Conservation (phyloP, 2,888 invertebrate species). For the Chaetogeoica ovagalla region DNA sequence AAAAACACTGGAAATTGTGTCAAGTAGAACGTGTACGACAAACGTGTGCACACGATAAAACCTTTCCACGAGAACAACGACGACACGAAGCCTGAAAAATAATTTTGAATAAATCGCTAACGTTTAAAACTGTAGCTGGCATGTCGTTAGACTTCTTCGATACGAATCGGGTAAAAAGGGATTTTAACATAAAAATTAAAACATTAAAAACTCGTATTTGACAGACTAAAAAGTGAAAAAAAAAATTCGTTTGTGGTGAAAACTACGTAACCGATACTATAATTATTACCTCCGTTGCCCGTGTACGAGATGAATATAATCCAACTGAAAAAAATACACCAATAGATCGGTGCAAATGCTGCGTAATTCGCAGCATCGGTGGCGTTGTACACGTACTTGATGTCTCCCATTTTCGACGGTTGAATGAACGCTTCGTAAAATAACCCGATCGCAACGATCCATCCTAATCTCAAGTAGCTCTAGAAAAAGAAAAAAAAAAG, state of each 20-base stretch:
- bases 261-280: too few species aligned
- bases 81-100: constrained; percentile 61
- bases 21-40: constrained; percentile 67
- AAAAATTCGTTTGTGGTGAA: too few species aligned
- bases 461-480: constrained; percentile 54
- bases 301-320: constrained; percentile 64
- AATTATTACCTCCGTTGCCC: constrained; percentile 63
- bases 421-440: constrained; percentile 44
- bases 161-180: too few species aligned
- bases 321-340: constrained; percentile 64
- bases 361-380: constrained; percentile 64
- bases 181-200: too few species aligned
- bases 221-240: too few species aligned
- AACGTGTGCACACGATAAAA: constrained; percentile 66
- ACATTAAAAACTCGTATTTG: too few species aligned
- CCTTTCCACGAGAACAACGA: constrained; percentile 63
- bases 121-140: too few species aligned
- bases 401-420: constrained; percentile 64
- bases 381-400: constrained; percentile 63
- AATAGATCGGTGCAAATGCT: constrained; percentile 65
- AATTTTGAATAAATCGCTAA: neutral
- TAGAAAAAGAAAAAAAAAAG: constrained; percentile 30
- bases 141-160: too few species aligned
- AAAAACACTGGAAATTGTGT: constrained; percentile 70
- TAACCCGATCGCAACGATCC: constrained; percentile 42